Conservation (phyloP, 2,797 vertebrate genomes). For the Parauchenoglanis punctatus region DNA sequence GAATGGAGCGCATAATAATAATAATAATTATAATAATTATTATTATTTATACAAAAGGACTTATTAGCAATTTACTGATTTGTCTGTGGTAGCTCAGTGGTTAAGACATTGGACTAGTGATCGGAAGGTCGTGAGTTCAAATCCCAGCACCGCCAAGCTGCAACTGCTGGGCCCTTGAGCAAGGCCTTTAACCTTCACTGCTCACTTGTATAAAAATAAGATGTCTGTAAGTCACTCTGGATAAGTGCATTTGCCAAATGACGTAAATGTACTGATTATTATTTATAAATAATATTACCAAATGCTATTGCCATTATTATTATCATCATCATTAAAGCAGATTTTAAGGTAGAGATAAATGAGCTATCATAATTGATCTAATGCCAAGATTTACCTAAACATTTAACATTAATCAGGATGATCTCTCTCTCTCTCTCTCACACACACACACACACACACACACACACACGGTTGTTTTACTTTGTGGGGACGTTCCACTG, state of each 20-base stretch:
- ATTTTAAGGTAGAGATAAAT: background rate
- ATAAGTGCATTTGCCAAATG: too few species aligned
- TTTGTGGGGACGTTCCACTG: background rate
- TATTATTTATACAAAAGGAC: background rate
- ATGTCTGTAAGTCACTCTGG: too few species aligned
- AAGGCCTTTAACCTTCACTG: too few species aligned
- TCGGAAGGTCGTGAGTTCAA: too few species aligned
- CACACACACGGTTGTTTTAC: background rate
- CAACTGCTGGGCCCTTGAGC: too few species aligned
- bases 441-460: background rate
- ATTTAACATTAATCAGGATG: background rate
- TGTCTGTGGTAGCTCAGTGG: too few species aligned
- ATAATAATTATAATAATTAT: background rate
- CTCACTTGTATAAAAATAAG: too few species aligned
- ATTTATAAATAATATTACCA: background rate
- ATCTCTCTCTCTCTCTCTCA: background rate
- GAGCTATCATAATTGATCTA: background rate
- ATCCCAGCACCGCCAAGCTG: too few species aligned
- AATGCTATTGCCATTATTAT: too few species aligned
- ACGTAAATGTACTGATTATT: too few species aligned
- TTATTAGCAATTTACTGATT: too few species aligned
- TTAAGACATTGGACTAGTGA: too few species aligned
- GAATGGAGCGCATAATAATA: background rate
- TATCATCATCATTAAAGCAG: background rate
- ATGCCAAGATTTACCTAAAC: conserved; percentile 1